phyloP scores from a whole-genome alignment of 1,140 invertebrate genomes.

The Diprion similis region DNA sequence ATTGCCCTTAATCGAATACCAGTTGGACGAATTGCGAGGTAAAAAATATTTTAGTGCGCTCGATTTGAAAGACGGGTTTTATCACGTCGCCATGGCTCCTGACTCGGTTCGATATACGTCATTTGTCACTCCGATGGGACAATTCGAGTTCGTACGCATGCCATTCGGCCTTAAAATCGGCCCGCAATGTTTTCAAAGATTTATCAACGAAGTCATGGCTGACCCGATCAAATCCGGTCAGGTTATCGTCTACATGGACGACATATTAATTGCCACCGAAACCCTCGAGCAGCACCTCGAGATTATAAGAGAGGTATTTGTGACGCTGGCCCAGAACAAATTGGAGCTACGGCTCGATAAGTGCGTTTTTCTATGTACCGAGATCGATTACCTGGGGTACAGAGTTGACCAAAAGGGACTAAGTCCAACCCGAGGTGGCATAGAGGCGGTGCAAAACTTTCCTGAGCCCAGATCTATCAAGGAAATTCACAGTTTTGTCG shows the following conservation, averaged over 20 bases:
- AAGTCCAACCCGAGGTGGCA: constrained; percentile 36
- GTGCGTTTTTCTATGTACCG: constrained; percentile 32
- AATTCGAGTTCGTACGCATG: constrained; percentile 20
- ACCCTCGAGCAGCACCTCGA: constrained; percentile 23
- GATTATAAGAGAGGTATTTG: constrained; percentile 28
- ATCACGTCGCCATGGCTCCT: constrained; percentile 10
- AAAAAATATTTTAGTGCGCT: constrained; percentile 17
- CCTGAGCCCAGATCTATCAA: constrained; percentile 24
- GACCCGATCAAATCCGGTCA: constrained; percentile 2
- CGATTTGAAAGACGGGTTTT: constrained; percentile 21
- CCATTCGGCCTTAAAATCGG: constrained; percentile 20
- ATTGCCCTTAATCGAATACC: constrained; percentile 23
- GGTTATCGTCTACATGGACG: constrained; percentile 36
- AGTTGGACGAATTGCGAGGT: not conserved
- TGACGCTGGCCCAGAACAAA: constrained; percentile 15
- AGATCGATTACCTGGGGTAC: constrained; percentile 33
- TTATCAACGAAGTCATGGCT: constrained; percentile 20
- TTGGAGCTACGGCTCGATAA: constrained; percentile 31
- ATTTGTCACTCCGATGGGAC: constrained; percentile 19
- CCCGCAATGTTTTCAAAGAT: constrained; percentile 19
- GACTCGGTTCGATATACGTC: constrained; percentile 10
- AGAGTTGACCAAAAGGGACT: constrained; percentile 27
- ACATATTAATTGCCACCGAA: constrained; percentile 33
- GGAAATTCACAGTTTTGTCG: constrained; percentile 35
- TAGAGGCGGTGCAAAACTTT: constrained; percentile 16